Base-by-base conservation (phyloP, 2,113 vertebrate species). In the Saccopteryx leptura region DNA sequence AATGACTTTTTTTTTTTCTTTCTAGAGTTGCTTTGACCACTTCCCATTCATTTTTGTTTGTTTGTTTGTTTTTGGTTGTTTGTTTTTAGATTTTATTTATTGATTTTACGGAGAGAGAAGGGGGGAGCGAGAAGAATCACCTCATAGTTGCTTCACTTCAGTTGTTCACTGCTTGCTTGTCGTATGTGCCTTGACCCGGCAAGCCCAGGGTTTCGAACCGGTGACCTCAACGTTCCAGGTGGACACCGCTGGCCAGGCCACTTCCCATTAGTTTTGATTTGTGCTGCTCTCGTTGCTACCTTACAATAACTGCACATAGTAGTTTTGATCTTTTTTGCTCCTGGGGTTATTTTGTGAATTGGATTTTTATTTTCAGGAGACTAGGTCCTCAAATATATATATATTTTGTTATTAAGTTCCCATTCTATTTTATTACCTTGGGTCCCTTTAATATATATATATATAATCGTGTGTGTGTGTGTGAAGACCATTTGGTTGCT, bases 341-440 rank as follows among this genome's bases (percentile, higher is more conserved):
- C 58, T 65, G 21, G 63, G 79, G 24, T 94, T 93, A 83, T 81
- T 88, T 88, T 93, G 39, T 58, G 65, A 79, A 72, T 54, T 65
- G 56, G 1, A 26, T 83, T 95, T 96, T 92, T 86, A 88, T 90
- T 78, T 96, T n/a, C 26, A 83, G 58, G n/a, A 52, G 54, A 24
- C 28, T 61, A 46, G n/a, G 21, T 54, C 88, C 50, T 88, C 33
- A 72, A 56, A 78, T 3, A 39, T 39, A 50, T 28, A 66, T 50
- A 18, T 50, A 39, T 69, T 54, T 94, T n/a, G 58, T 80, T 61
- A 65, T 82, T 86, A 31, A 52, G 65, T 71, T 78, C 17, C 54
- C 74, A 26, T 71, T 83, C 87, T 79, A 52, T 63, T 84, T 94
- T 65, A 23, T 61, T 80, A 31, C 14, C 92, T 54, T 3, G 15